Evolutionary conservation across 1,140 invertebrate species (phyloP), one percentile per base, ranked within the genome.

Genomic region (Pogonomyrmex barbatus): DNA sequence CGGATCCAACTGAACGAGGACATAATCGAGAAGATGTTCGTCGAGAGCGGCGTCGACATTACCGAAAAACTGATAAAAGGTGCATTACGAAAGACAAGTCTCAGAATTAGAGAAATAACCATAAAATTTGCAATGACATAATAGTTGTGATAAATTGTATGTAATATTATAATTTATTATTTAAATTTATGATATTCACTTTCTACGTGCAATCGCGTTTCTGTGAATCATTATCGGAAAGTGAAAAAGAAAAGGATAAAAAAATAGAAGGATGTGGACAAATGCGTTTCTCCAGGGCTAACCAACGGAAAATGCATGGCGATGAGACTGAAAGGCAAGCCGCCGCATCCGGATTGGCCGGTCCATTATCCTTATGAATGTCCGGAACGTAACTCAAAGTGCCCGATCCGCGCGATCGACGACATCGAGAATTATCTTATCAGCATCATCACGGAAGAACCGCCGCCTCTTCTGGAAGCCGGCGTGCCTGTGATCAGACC

Each of bases 391-490:
- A n/a, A 12, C 30, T 12, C 2, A 9, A 88, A 82, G 12, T 93
- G 88, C 68, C 94, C 93, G 14, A 50, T 70, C 2, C 87, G 94
- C 6, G 89, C 71, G 14, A 91, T 93, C 47, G 86, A 94, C 71
- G 94, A 94, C 54, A 88, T 93, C 6, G 94, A 94, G 83, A 91
- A 92, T 71, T 94, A 93, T 73, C 84, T 94, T 3, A 17, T 78
- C 14, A 77, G 75, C n/a, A 56, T 90, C 30, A 45, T 90, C n/a
- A 71, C 62, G 39, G 65, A 33, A 8, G 33, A 12, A 4, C 60
- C 56, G 0, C 88, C 83, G 9, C 24, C 85, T 60, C 24, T 86
- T 8, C 8, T 70, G 4, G 5, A 10, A 4, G 54, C n/a, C 10
- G 50, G 5, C 2, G n/a, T 0, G 2, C 36, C 77, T 68, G 0